phyloP scores from a whole-genome alignment of 2,888 invertebrate species.

The Parochlus steinenii region DNA sequence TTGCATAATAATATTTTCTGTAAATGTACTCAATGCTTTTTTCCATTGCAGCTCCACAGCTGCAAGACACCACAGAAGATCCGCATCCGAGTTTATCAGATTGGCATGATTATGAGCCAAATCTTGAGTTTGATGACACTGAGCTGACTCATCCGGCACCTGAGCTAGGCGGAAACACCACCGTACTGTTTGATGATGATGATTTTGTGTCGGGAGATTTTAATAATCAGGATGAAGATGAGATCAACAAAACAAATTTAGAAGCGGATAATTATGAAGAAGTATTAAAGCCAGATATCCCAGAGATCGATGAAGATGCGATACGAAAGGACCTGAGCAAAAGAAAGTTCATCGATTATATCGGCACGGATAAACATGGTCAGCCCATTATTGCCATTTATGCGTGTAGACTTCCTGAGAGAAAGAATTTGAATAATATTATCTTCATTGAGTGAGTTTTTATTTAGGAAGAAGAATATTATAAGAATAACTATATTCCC shows the following conservation, averaged over 20 bases:
- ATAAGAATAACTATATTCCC: not conserved
- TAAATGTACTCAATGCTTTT: too few species aligned
- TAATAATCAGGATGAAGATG: slow-evolving; percentile 20
- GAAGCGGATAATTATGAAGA: slow-evolving; percentile 19
- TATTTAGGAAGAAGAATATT: slow-evolving; percentile 7
- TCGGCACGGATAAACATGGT: slow-evolving; percentile 54
- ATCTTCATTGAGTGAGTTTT: slow-evolving; percentile 28
- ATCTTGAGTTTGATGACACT: slow-evolving; percentile 91
- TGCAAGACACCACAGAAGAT: slow-evolving; percentile 46
- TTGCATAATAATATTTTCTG: too few species aligned
- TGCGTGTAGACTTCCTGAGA: slow-evolving; percentile 68
- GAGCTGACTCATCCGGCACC: slow-evolving; percentile 58
- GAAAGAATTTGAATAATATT: slow-evolving; percentile 52
- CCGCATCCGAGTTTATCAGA: slow-evolving; percentile 77
- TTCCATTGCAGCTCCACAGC: slow-evolving; percentile 23
- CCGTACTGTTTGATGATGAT: slow-evolving; percentile 14
- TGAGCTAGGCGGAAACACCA: slow-evolving; percentile 42
- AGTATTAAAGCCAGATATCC: slow-evolving; percentile 22
- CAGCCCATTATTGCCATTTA: slow-evolving; percentile 93
- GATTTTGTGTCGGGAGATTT: slow-evolving; percentile 13
- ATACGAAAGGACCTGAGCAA: slow-evolving; percentile 10
- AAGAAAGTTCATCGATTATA: slow-evolving; percentile 37
- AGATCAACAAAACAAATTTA: slow-evolving; percentile 13
- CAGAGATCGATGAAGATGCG: slow-evolving; percentile 19
- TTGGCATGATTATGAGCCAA: slow-evolving; percentile 86